Conservation (phyloP, 2,113 vertebrate genomes). For the Elanus axillaris region DNA sequence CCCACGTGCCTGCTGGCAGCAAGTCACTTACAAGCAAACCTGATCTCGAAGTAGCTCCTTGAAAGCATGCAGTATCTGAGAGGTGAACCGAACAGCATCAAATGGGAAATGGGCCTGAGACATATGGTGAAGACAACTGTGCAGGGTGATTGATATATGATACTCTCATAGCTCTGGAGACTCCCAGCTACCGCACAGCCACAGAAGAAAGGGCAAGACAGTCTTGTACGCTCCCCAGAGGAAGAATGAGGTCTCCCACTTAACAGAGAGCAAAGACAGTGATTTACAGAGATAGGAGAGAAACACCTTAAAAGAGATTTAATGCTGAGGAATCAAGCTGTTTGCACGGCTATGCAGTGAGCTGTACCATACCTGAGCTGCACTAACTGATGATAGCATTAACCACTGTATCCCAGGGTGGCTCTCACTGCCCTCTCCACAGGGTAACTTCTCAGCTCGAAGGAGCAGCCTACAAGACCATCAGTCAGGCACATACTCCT, state of each 20-base stretch:
- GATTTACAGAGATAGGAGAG: background rate
- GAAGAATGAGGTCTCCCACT: background rate
- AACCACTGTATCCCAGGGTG: background rate
- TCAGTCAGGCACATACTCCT: background rate
- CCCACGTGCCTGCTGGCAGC: background rate
- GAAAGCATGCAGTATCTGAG: background rate
- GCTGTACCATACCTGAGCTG: background rate
- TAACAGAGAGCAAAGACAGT: background rate
- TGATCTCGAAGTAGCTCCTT: background rate
- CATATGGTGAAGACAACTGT: background rate
- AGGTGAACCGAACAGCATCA: background rate
- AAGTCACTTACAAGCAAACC: background rate
- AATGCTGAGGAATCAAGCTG: background rate
- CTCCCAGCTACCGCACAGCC: background rate
- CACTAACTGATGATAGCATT: background rate
- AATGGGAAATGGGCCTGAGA: background rate
- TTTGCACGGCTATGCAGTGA: background rate
- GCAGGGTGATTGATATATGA: no score
- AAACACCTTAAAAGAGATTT: background rate
- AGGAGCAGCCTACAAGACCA: background rate
- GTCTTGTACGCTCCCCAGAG: background rate
- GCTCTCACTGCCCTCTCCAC: background rate
- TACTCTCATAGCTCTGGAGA: background rate
- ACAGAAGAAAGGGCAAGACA: background rate
- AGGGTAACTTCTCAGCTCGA: background rate